Base-by-base conservation (phyloP, 2,113 vertebrate species). In the Myotis davidii region DNA sequence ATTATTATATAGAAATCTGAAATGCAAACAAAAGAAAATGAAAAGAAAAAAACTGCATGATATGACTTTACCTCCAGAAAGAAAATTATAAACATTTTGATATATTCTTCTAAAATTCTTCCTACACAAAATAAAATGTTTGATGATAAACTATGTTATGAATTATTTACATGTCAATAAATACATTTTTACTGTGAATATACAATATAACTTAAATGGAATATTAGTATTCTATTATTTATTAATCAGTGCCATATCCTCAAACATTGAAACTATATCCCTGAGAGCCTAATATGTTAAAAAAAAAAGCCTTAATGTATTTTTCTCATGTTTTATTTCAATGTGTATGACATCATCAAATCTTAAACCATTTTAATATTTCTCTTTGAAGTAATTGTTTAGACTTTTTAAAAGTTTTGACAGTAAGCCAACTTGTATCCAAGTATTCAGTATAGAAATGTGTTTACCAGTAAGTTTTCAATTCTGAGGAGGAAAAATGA, bases 341-440 rank as follows among this genome's bases (percentile, higher is more conserved):
- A 39, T 85, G 20, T 18, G 3, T 78, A 74, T 64, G 16, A 65
- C 17, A 70, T 74, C 48, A 48, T 54, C 59, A 92, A 92, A 83
- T 76, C 39, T 65, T 78, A 92, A 82, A 88, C 2, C 27, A 81
- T 76, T 93, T 91, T 91, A 85, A 85, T 34, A 42, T 73, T 88
- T 82, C 16, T 2, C 42, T 54, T 85, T 94, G 37, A 85, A 52
- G 7, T 67, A 61, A 94, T 52, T 92, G 9, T 64, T 20, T 6
- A 90, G 9, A 52, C 32, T 72, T 82, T 72, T 78, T 13, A 42
- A 69, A 90, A n/a, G 13, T 42, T 27, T n/a, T 82, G n/a, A 73
- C 45, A 67, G 17, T 59, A 91, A 77, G 16, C 14, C 11, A 67
- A 34, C 37, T 94, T 77, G 52, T 45, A 37, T 50, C 17, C 23